These are phyloP conservation scores for Brachynemurus nebulosus DNA, from an alignment of 2,888 invertebrate species.

Conservation along the genomic window DNA sequence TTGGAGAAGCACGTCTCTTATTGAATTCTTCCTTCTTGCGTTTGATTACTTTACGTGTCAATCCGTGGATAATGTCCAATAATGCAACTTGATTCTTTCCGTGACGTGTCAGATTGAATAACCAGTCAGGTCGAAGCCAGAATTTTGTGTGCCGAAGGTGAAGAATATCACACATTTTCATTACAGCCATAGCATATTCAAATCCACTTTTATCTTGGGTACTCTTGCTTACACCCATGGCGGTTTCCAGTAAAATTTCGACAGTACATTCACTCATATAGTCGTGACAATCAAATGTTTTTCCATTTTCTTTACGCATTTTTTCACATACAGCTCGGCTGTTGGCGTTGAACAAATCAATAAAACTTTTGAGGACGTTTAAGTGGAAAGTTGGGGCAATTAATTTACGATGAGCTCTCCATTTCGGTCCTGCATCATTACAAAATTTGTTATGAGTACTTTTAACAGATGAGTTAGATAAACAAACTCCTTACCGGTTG, in stretches of 20 bases:
- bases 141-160: constrained; percentile 69
- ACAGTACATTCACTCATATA: constrained; percentile 78
- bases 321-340: constrained; percentile 60
- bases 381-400: constrained; percentile 82
- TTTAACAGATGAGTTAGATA: not conserved
- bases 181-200: constrained; percentile 77
- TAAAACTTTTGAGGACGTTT: constrained; percentile 75
- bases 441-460: no score
- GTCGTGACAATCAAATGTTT: constrained; percentile 64
- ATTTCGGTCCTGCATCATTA: constrained; percentile 73
- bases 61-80: constrained; percentile 60
- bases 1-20: constrained; percentile 32
- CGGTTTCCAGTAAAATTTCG: constrained; percentile 68
- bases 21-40: constrained; percentile 45
- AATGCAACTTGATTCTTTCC: constrained; percentile 61
- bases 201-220: constrained; percentile 70
- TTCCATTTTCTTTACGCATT: constrained; percentile 53
- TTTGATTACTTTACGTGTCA: constrained; percentile 61
- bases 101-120: constrained; percentile 63
- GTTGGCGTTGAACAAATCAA: constrained; percentile 73
- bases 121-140: constrained; percentile 61
- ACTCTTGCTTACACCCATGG: constrained; percentile 75
- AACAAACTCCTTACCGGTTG: constrained; percentile 42
- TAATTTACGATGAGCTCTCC: constrained; percentile 72
- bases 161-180: constrained; percentile 80